Conservation (phyloP, 2,797 vertebrate species). For the Mionectes olivaceus region DNA sequence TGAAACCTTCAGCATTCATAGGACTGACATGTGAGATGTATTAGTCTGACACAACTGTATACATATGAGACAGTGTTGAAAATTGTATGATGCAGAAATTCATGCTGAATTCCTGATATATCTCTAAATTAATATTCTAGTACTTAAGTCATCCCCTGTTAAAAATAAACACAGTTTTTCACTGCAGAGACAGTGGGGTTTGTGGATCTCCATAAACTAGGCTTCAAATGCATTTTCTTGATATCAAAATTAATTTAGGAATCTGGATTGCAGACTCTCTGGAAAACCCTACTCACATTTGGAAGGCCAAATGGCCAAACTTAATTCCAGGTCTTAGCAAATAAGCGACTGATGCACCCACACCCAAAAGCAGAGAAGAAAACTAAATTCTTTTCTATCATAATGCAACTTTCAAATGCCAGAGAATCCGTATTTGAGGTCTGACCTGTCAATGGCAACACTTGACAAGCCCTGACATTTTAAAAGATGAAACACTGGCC, state of each 20-base stretch:
- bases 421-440: not conserved
- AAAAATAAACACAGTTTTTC: not conserved
- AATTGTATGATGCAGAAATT: not conserved
- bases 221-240: fast-evolving
- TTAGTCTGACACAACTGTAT: not conserved
- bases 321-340: not conserved
- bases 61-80: not conserved
- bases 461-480: not conserved
- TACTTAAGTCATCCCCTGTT: not conserved
- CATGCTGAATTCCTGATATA: not conserved
- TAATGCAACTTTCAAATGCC: not conserved
- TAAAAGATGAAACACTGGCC: not conserved
- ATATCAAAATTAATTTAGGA: not conserved
- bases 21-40: not conserved
- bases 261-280: not conserved
- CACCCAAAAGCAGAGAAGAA: not conserved
- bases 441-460: fast-evolving
- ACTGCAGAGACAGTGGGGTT: not conserved
- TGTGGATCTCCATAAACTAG: not conserved
- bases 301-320: not conserved
- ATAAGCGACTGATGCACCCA: not conserved
- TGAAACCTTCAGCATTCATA: not conserved
- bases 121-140: not conserved
- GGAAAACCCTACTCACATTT: not conserved
- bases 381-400: not conserved